Percentiles rank a stretch among this genome's conserved stretches.
phyloP scores from a whole-genome alignment of 2,797 vertebrate species.

The Loriculus beryllinus region DNA sequence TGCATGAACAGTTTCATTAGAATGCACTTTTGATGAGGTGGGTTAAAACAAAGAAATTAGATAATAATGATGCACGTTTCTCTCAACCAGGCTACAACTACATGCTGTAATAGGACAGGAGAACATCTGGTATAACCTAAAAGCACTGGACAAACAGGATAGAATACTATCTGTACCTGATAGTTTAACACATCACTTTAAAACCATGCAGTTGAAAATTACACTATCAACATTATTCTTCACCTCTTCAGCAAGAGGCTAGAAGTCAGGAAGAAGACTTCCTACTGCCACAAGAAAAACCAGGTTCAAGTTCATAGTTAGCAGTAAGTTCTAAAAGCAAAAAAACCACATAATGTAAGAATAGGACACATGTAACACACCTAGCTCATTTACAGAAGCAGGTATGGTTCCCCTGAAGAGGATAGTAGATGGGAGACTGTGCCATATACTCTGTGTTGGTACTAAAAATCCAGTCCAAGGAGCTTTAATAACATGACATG shows the following conservation, averaged over 20 bases:
- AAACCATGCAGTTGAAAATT: not conserved
- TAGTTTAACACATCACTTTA: not conserved
- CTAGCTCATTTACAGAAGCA: not conserved
- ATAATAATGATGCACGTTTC: not conserved
- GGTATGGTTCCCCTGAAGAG: not conserved
- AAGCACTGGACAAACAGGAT: not conserved
- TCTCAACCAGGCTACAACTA: not conserved
- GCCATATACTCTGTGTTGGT: not conserved
- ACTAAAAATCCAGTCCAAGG: not conserved
- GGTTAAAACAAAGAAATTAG: not conserved
- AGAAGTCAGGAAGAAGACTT: not conserved
- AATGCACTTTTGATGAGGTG: not conserved
- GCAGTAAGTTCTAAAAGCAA: not conserved
- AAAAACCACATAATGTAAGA: not conserved
- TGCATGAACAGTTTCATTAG: not conserved
- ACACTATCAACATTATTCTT: not conserved
- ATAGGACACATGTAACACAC: not conserved
- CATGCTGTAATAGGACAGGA: not conserved
- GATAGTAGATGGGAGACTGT: accelerated
- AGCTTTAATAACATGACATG: not conserved
- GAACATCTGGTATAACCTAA: not conserved
- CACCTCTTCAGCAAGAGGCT: not conserved
- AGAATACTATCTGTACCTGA: not conserved
- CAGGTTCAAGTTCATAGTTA: not conserved
- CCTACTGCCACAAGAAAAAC: not conserved